Conservation (phyloP, 2,888 invertebrate species). For the Chrysolina haemoptera region DNA sequence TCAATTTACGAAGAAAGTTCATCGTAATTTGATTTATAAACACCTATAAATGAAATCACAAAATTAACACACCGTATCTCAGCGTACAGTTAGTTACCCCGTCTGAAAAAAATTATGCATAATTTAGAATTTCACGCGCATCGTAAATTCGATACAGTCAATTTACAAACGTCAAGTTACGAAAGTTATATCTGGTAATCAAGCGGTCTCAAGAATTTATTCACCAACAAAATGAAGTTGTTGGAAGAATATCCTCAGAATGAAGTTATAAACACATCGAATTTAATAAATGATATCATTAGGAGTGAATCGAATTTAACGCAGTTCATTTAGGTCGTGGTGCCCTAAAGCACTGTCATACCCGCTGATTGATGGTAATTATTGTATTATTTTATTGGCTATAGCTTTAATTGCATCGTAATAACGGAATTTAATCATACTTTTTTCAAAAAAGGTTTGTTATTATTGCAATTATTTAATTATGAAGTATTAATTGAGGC, state of each 20-base stretch:
- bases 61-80: background rate
- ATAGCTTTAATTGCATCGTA: background rate
- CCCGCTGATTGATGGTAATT: constrained; percentile 25
- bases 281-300: constrained; percentile 28
- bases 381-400: constrained; percentile 17
- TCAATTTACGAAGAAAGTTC: background rate
- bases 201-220: constrained; percentile 21
- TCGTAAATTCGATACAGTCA: constrained; percentile 46
- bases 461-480: background rate
- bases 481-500: background rate
- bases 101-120: constrained; percentile 24
- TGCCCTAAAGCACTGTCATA: constrained; percentile 5
- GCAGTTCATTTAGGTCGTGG: constrained; percentile 3
- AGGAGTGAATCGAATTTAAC: constrained; percentile 29
- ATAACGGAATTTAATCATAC: constrained; percentile 6
- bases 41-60: too few species aligned
- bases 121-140: constrained; percentile 50
- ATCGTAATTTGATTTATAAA: background rate
- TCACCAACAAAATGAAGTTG: constrained; percentile 24
- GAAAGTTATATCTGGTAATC: constrained; percentile 36
- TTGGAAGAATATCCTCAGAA: constrained; percentile 28
- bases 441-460: background rate
- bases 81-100: background rate
- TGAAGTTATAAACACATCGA: constrained; percentile 37
- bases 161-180: constrained; percentile 45